Base-by-base conservation (phyloP, 2,797 vertebrate species). In the Microcaecilia unicolor region DNA sequence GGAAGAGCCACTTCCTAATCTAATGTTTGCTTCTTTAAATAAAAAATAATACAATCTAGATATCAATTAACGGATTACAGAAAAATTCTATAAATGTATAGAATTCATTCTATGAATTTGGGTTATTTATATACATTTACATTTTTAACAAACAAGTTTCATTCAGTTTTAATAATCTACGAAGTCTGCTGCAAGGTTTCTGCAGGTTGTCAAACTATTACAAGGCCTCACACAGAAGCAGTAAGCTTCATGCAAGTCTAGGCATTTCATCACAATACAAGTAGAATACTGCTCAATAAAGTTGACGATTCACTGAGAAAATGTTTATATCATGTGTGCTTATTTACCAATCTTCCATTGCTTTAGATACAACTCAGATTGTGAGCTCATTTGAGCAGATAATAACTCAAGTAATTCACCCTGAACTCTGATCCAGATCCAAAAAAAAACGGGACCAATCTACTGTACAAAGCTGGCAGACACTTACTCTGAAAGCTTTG, bases 11-110 rank as follows among this genome's bases (percentile, higher is more conserved):
- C 0, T 10, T 44, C 45, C 2, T 22, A 10, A 23, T 3, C 22
- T 22, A 12, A 1, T 0, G 6, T 1, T 0, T 7, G 11, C 0
- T 2, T 15, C 15, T 28, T 12, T 31, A 28, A 21, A 38, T 24
- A n/a, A n/a, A n/a, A n/a, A n/a, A n/a, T n/a, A n/a, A n/a, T n/a
- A n/a, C n/a, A n/a, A n/a, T n/a, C n/a, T n/a, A n/a, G n/a, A n/a
- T n/a, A n/a, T n/a, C n/a, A n/a, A n/a, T n/a, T 4, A 2, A 15
- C 9, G 10, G 8, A 36, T 20, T 10, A 17, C 15, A 53, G 8
- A 31, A 3, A n/a, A 5, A 12, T 26, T 5, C 10, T 12, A 30
- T 12, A 41, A 34, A 44, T 8, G 25, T 30, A 34, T 37, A 25
- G n/a, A n/a, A n/a, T n/a, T n/a, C n/a, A n/a, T n/a, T 3, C 4